These are phyloP conservation scores for Hippocampus kuda DNA, from an alignment of 2,797 vertebrate species.

Conservation along the genomic window DNA sequence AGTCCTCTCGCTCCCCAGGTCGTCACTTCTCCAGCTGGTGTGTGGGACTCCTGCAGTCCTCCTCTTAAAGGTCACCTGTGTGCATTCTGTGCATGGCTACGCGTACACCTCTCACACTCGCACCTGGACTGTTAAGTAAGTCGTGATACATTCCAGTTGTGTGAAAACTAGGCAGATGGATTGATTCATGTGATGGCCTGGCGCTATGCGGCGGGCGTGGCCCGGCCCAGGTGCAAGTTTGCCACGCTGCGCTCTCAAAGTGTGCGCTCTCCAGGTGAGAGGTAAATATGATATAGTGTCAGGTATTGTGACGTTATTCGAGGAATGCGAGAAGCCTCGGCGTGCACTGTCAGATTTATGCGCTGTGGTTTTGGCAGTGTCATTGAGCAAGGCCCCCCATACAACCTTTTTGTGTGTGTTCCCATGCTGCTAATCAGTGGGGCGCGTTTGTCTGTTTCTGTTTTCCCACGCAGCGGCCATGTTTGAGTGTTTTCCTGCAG, in stretches of 20 bases:
- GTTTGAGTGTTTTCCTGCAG: background rate
- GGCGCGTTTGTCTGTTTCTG: background rate
- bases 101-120: conserved; percentile 6
- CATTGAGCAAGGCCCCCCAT: conserved; percentile 12
- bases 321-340: conserved; percentile 18
- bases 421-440: conserved; percentile 31
- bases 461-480: background rate
- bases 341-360: conserved; percentile 43
- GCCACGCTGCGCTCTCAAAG: conserved; percentile 13
- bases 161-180: conserved; percentile 37
- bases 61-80: conserved; percentile 51
- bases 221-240: conserved; percentile 45
- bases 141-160: conserved; percentile 28
- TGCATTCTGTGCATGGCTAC: conserved; percentile 23
- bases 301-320: conserved; percentile 17
- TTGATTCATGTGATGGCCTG: conserved; percentile 54
- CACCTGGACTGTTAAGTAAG: conserved; percentile 51
- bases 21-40: conserved; percentile 59
- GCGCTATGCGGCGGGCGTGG: conserved; percentile 49
- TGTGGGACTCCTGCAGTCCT: conserved; percentile 34
- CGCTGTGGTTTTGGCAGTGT: conserved; percentile 17
- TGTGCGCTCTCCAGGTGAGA: conserved; percentile 29
- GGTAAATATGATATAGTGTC: conserved; percentile 32
- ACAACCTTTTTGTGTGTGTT: conserved; percentile 12
- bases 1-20: conserved; percentile 37